A percentile compares a stretch with the other conserved stretches of the same genome.
phyloP scores from a whole-genome alignment of 2,113 vertebrate species.

The Camarhynchus parvulus region DNA sequence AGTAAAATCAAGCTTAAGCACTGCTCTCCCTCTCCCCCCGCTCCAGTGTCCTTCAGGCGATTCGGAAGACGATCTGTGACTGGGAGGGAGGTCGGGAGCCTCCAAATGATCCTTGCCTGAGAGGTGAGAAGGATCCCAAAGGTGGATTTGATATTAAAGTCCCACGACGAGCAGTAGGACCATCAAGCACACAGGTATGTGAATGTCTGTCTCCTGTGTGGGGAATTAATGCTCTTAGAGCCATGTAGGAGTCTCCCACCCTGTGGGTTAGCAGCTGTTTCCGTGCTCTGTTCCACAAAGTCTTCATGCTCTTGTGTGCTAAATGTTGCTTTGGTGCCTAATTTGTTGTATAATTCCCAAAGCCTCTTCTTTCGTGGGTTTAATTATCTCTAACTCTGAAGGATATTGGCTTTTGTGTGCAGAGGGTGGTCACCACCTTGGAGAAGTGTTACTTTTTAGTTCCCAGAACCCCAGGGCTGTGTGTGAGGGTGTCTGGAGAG shows the following conservation, averaged over 20 bases:
- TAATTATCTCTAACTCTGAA: background rate
- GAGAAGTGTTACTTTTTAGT: background rate
- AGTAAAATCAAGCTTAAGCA: background rate
- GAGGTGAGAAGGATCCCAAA: constrained; percentile 98
- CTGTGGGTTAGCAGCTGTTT: background rate
- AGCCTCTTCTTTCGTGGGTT: background rate
- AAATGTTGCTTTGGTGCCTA: background rate
- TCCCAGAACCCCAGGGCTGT: background rate
- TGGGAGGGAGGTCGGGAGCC: constrained; percentile 97
- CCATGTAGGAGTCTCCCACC: background rate
- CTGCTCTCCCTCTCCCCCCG: background rate
- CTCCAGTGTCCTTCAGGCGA: constrained; percentile 95
- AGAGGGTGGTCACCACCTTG: background rate
- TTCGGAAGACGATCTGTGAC: constrained; percentile 97
- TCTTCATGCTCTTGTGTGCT: background rate
- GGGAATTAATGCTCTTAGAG: background rate
- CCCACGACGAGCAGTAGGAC: constrained; percentile 94
- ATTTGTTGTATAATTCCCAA: background rate
- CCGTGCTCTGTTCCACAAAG: background rate
- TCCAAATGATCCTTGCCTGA: constrained; percentile 95
- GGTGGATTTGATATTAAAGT: constrained; percentile 99
- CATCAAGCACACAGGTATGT: constrained; percentile 95
- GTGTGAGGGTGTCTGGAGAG: background rate
- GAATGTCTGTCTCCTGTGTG: background rate
- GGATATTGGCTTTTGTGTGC: background rate